These are phyloP conservation scores for Lycorma delicatula DNA, from an alignment of 1,140 invertebrate genomes.

Conservation along the genomic window DNA sequence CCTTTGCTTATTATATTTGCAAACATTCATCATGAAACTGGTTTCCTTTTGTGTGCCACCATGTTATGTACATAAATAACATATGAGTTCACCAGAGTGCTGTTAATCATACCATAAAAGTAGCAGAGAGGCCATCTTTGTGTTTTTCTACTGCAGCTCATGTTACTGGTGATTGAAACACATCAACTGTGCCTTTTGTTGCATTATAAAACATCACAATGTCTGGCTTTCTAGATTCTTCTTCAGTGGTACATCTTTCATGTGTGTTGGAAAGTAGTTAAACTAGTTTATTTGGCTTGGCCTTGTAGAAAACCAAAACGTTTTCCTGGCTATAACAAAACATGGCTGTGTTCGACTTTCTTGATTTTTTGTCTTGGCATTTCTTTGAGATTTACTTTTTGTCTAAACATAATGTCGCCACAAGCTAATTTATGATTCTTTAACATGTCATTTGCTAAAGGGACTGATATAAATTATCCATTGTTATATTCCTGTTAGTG, in stretches of 20 bases:
- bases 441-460: background rate
- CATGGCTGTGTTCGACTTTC: background rate
- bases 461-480: background rate
- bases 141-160: conserved; percentile 30
- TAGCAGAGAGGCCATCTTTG: conserved; percentile 33
- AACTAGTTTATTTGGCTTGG: conserved; percentile 26
- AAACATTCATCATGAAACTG: background rate
- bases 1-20: background rate
- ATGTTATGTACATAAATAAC: background rate
- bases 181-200: conserved; percentile 41
- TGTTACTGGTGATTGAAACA: conserved; percentile 36
- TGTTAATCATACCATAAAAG: conserved; percentile 20
- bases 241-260: background rate
- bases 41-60: background rate
- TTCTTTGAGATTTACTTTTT: too few species aligned
- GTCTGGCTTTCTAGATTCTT: conserved; percentile 32
- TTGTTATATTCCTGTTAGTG: background rate
- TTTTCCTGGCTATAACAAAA: background rate
- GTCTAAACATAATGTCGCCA: background rate
- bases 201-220: conserved; percentile 39
- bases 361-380: too few species aligned
- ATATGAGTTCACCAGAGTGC: conserved; percentile 6
- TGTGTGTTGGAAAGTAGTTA: conserved; percentile 28
- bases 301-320: conserved; percentile 29
- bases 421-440: background rate